Conservation (phyloP, 1,140 invertebrate species). For the Uloborus diversus region DNA sequence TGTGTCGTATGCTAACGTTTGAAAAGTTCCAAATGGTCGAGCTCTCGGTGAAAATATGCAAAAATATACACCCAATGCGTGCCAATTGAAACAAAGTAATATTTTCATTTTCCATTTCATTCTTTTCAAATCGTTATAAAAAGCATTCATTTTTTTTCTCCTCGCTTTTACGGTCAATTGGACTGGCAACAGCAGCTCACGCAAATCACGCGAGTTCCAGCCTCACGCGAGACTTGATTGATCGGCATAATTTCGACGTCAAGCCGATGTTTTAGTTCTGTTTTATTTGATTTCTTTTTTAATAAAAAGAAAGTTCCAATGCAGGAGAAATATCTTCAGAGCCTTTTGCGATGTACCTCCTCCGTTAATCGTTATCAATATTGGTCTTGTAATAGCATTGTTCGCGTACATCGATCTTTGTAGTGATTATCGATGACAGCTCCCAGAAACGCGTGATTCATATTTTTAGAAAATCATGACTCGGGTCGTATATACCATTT, state of each 20-base stretch:
- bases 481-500: too few relatives aligned
- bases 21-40: too few relatives aligned
- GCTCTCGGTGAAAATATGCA: too few relatives aligned
- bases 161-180: constrained; percentile 37
- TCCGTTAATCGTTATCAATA: constrained; percentile 45
- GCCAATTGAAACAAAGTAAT: constrained; percentile 14
- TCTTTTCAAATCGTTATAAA: constrained; percentile 8
- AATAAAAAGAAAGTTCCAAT: constrained; percentile 25
- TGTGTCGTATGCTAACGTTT: too few relatives aligned
- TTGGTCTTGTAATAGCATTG: constrained; percentile 36
- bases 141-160: constrained; percentile 9
- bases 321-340: constrained; percentile 20
- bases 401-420: constrained; percentile 16
- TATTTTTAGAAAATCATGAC: not conserved
- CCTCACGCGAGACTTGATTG: constrained; percentile 47
- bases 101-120: not conserved
- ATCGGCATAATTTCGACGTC: constrained; percentile 41
- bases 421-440: constrained; percentile 22
- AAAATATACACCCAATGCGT: not conserved
- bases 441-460: constrained; percentile 4
- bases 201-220: constrained; percentile 41
- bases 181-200: constrained; percentile 42
- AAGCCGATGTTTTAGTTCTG: not conserved
- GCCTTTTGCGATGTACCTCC: not conserved
- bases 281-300: not conserved